phyloP scores from a whole-genome alignment of 2,113 vertebrate species.

The Lophius piscatorius region DNA sequence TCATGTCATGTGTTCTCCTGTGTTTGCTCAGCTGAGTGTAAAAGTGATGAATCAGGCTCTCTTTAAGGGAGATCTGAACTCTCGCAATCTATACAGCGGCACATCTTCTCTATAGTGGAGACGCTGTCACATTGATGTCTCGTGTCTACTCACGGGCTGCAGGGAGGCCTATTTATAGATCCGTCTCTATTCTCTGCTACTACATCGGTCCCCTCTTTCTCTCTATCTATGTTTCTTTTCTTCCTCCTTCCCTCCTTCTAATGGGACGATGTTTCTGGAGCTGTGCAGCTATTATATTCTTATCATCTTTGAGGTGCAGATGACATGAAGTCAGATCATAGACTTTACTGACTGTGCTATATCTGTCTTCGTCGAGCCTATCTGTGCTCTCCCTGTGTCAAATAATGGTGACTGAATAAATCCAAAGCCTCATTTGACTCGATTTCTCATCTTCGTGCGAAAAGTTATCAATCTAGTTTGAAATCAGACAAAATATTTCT shows the following conservation, averaged over 20 bases:
- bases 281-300: conserved; percentile 40
- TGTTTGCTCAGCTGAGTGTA: conserved; percentile 23
- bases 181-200: conserved; percentile 61
- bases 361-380: not conserved
- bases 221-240: conserved; percentile 40
- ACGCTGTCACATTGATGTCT: conserved; percentile 75
- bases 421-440: too few species aligned
- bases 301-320: conserved; percentile 53
- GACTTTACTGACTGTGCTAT: conserved; percentile 25
- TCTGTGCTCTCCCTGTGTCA: too few species aligned
- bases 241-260: conserved; percentile 36
- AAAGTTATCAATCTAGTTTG: not conserved
- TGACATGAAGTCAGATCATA: conserved; percentile 23
- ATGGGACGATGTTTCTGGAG: conserved; percentile 69
- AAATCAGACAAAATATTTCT: not conserved
- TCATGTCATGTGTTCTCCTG: not conserved
- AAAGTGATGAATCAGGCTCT: conserved; percentile 50
- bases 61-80: conserved; percentile 35
- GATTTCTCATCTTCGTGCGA: too few species aligned
- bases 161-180: conserved; percentile 76
- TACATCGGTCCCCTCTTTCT: conserved; percentile 54
- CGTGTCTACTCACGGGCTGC: conserved; percentile 72
- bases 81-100: conserved; percentile 34
- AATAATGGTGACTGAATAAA: too few species aligned
- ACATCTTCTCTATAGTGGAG: conserved; percentile 46